Conservation (phyloP, 2,888 invertebrate genomes). For the Proisotoma minuta region DNA sequence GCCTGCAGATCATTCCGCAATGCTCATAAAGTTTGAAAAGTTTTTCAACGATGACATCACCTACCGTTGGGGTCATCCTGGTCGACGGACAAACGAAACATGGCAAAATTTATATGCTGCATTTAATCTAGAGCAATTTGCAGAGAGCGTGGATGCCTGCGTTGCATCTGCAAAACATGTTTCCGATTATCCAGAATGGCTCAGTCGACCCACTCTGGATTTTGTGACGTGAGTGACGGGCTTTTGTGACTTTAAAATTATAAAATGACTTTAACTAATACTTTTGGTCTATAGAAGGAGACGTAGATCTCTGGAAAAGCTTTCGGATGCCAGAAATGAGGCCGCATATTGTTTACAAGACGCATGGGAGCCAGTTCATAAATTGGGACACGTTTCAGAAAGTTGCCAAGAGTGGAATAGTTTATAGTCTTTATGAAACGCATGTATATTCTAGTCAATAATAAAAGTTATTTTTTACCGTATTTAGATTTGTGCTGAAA, state of each 20-base stretch:
- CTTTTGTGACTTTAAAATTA: too few relatives aligned
- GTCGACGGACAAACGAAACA: conserved; percentile 4
- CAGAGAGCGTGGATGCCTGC: conserved; percentile 23
- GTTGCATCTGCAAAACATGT: conserved; percentile 24
- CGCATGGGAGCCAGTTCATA: conserved; percentile 28
- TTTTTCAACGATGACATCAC: conserved; percentile 36
- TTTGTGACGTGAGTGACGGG: conserved; percentile 11
- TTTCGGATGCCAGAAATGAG: background rate
- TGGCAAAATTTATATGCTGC: conserved; percentile 26
- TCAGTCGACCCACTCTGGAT: conserved; percentile 25
- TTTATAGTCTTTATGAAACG: too few relatives aligned
- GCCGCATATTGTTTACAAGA: conserved; percentile 27
- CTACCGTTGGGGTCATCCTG: conserved; percentile 33
- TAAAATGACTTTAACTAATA: background rate
- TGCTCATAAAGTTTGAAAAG: conserved; percentile 31
- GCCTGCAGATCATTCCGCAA: conserved; percentile 27
- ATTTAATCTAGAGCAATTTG: conserved; percentile 27
- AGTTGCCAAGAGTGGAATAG: conserved; percentile 22
- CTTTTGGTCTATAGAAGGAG: conserved; percentile 20
- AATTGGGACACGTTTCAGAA: conserved; percentile 13
- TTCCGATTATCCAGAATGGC: conserved; percentile 32
- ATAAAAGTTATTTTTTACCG: too few relatives aligned
- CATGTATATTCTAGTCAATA: too few relatives aligned
- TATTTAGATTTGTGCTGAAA: too few relatives aligned
- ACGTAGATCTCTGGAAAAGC: conserved; percentile 16